Conservation (phyloP, 2,113 vertebrate genomes). For the human (Homo sapiens) region GRCh38 chr9:97730001-97730500, state of each 20-base stretch:
- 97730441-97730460: background rate
- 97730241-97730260: background rate
- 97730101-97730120: background rate
- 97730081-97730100: no score
- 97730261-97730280: background rate
- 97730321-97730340: background rate
- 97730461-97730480: background rate
- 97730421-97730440: background rate
- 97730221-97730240: background rate
- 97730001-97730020: background rate
- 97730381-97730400: background rate
- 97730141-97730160: background rate
- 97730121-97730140: background rate
- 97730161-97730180: constrained; percentile 22
- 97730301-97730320: background rate
- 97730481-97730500: background rate
- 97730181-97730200: background rate
- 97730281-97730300: background rate
- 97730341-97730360: background rate
- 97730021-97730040: background rate
- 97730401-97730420: background rate
- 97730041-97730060: background rate
- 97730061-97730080: background rate
- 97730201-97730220: constrained; percentile 15
- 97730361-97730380: background rate